These are phyloP conservation scores for Spizaetus ornatus DNA, from an alignment of 2,113 vertebrate genomes.

Conservation along the genomic window DNA sequence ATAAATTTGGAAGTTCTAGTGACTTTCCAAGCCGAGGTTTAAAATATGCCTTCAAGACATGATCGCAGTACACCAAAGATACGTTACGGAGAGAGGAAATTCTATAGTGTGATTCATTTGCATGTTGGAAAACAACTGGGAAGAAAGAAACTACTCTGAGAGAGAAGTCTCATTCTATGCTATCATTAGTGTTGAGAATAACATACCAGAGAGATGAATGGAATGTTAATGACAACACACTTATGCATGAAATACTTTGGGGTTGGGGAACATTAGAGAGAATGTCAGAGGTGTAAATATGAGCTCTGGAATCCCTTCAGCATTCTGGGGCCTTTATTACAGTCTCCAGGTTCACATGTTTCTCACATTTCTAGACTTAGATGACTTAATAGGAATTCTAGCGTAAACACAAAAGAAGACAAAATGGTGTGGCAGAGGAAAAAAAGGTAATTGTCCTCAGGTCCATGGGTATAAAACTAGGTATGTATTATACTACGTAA, in stretches of 20 bases:
- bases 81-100: neutral
- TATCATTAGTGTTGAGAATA: neutral
- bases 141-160: neutral
- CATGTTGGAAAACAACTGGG: constrained; percentile 10
- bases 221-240: neutral
- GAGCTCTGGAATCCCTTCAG: neutral
- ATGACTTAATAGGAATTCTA: neutral
- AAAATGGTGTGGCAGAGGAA: neutral
- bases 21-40: neutral
- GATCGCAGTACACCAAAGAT: neutral
- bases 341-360: neutral
- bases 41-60: neutral
- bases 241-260: neutral
- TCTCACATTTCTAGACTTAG: neutral
- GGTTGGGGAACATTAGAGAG: neutral
- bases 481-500: neutral
- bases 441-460: neutral
- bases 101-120: neutral
- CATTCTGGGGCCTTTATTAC: neutral
- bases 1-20: neutral
- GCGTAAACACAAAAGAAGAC: neutral
- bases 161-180: neutral
- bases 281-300: neutral
- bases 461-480: neutral
- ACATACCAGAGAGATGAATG: neutral